phyloP scores from a whole-genome alignment of 2,797 vertebrate genomes.

The Acanthornis magna region DNA sequence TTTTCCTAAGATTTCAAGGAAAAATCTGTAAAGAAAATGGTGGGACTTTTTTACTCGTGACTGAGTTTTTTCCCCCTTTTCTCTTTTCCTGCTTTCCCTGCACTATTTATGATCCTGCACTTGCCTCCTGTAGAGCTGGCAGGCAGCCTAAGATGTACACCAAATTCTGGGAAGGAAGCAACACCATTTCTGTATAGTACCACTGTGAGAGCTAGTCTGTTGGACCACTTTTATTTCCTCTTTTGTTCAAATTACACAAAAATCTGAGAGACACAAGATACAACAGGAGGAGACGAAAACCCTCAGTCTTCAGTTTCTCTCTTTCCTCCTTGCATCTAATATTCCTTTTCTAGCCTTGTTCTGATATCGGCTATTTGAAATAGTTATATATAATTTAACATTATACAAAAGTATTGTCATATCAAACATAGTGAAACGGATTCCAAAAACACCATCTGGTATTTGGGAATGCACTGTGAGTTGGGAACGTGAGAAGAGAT shows the following conservation, averaged over 20 bases:
- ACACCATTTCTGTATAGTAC: slow-evolving; percentile 46
- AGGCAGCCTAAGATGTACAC: slow-evolving; percentile 52
- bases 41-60: background rate
- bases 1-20: background rate
- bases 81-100: slow-evolving; percentile 34
- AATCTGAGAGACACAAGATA: slow-evolving; percentile 69
- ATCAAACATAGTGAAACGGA: slow-evolving; percentile 88
- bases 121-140: slow-evolving; percentile 62
- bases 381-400: slow-evolving; percentile 87
- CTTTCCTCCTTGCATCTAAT: slow-evolving; percentile 74
- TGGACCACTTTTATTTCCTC: slow-evolving; percentile 56
- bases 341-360: slow-evolving; percentile 76
- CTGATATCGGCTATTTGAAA: slow-evolving; percentile 77
- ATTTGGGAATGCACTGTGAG: slow-evolving; percentile 86
- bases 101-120: slow-evolving; percentile 48
- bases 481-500: slow-evolving; percentile 88
- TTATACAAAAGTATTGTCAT: slow-evolving; percentile 88
- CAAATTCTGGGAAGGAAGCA: slow-evolving; percentile 66
- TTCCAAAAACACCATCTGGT: slow-evolving; percentile 98
- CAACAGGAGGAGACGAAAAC: slow-evolving; percentile 63
- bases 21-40: background rate
- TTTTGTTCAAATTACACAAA: slow-evolving; percentile 72
- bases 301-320: slow-evolving; percentile 70
- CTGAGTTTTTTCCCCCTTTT: background rate
- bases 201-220: slow-evolving; percentile 22